These are phyloP conservation scores for Cichladusa arquata DNA, from an alignment of 2,113 vertebrate genomes.

Conservation along the genomic window DNA sequence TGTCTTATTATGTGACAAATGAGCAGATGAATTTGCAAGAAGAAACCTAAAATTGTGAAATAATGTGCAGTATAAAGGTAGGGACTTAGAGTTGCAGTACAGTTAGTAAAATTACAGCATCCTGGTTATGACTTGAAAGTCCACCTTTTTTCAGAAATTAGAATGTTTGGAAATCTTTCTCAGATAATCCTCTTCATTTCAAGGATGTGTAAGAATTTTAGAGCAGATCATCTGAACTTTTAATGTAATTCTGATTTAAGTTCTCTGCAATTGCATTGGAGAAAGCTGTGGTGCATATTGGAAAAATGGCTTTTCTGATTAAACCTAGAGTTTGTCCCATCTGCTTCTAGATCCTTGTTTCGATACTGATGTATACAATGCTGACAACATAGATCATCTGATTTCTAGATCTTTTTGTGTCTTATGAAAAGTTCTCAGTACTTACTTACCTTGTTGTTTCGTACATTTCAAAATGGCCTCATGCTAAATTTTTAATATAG, in stretches of 20 bases:
- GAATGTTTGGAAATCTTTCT: neutral
- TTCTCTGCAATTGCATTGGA: neutral
- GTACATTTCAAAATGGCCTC: neutral
- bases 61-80: neutral
- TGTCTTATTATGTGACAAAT: neutral
- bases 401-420: neutral
- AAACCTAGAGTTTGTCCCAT: neutral
- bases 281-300: neutral
- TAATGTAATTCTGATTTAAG: neutral
- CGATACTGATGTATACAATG: neutral
- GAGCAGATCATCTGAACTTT: neutral
- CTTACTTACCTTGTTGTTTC: neutral
- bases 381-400: neutral
- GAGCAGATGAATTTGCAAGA: neutral
- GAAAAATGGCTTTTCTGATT: neutral
- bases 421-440: neutral
- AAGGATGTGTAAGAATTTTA: neutral
- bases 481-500: neutral
- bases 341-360: neutral
- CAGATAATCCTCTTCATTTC: neutral
- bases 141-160: neutral
- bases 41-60: neutral
- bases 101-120: neutral
- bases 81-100: neutral
- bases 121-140: neutral